A percentile compares a stretch with the other conserved stretches of the same genome.
phyloP scores from a whole-genome alignment of 1,140 invertebrate species.

The Drosophila ohnishii region DNA sequence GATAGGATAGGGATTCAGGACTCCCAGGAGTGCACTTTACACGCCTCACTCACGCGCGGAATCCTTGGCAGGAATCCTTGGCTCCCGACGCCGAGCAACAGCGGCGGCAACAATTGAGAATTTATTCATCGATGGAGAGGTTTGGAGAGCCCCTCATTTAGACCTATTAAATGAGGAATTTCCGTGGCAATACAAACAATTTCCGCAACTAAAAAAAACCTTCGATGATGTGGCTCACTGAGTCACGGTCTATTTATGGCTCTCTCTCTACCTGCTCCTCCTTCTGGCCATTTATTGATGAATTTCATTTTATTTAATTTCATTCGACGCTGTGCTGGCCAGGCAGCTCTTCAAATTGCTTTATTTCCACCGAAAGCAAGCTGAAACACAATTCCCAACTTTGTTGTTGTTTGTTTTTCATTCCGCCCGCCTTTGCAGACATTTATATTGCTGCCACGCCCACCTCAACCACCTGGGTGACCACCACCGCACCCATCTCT shows the following conservation, averaged over 20 bases:
- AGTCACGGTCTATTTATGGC: slow-evolving; percentile 62
- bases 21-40: slow-evolving; percentile 76
- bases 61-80: slow-evolving; percentile 14
- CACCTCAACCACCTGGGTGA: slow-evolving; percentile 6
- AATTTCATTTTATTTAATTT: slow-evolving; percentile 75
- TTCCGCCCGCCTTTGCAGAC: slow-evolving; percentile 52
- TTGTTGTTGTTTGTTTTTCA: slow-evolving; percentile 64
- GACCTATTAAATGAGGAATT: slow-evolving; percentile 63
- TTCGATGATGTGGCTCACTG: slow-evolving; percentile 37
- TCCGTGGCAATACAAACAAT: slow-evolving; percentile 71
- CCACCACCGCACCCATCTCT: background rate
- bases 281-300: slow-evolving; percentile 68
- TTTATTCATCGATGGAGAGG: slow-evolving; percentile 4
- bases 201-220: slow-evolving; percentile 64
- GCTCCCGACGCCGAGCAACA: slow-evolving; percentile 7
- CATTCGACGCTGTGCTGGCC: slow-evolving; percentile 25
- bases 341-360: slow-evolving; percentile 63
- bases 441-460: slow-evolving; percentile 51
- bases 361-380: slow-evolving; percentile 47
- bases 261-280: background rate
- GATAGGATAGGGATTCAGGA: slow-evolving; percentile 25
- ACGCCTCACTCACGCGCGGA: slow-evolving; percentile 50
- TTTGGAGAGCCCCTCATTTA: slow-evolving; percentile 26
- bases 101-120: slow-evolving; percentile 42
- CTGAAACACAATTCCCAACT: slow-evolving; percentile 64